phyloP scores from a whole-genome alignment of 1,140 invertebrate genomes.

The Asbolus verrucosus region DNA sequence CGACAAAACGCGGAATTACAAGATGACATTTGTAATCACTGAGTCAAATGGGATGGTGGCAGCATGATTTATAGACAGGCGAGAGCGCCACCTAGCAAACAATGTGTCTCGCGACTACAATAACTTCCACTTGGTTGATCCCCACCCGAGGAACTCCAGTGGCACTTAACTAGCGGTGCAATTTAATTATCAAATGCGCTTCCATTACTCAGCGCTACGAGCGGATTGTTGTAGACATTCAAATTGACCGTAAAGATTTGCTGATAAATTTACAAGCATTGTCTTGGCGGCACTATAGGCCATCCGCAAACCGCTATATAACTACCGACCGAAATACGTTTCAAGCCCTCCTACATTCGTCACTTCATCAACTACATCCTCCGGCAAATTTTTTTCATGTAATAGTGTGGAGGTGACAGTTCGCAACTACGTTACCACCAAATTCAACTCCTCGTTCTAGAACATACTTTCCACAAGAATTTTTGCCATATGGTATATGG shows the following conservation, averaged over 20 bases:
- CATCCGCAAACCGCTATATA: conserved; percentile 27
- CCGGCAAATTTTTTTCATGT: too few relatives aligned
- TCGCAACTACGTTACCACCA: too few relatives aligned
- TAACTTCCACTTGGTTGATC: conserved; percentile 54
- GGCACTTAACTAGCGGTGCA: conserved; percentile 55
- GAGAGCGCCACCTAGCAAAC: conserved; percentile 54
- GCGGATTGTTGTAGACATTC: conserved; percentile 56
- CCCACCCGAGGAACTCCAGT: conserved; percentile 48
- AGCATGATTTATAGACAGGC: conserved; percentile 58
- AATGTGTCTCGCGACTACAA: conserved; percentile 58
- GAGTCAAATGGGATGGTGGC: conserved; percentile 57
- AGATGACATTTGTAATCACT: conserved; percentile 61
- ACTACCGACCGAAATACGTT: conserved; percentile 32
- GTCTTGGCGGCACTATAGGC: conserved; percentile 41
- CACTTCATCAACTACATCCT: too few relatives aligned
- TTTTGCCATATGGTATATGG: too few relatives aligned
- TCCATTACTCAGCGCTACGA: conserved; percentile 55
- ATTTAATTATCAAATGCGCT: conserved; percentile 60
- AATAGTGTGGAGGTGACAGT: too few relatives aligned
- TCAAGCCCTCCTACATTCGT: conserved; percentile 26
- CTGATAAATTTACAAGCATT: conserved; percentile 58
- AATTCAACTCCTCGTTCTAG: too few relatives aligned
- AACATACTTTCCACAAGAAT: too few relatives aligned
- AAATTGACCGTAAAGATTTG: conserved; percentile 58
- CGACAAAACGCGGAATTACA: conserved; percentile 53